Evolutionary conservation across 2,888 invertebrate genomes (phyloP).

Genomic region (Plusia festucae): DNA sequence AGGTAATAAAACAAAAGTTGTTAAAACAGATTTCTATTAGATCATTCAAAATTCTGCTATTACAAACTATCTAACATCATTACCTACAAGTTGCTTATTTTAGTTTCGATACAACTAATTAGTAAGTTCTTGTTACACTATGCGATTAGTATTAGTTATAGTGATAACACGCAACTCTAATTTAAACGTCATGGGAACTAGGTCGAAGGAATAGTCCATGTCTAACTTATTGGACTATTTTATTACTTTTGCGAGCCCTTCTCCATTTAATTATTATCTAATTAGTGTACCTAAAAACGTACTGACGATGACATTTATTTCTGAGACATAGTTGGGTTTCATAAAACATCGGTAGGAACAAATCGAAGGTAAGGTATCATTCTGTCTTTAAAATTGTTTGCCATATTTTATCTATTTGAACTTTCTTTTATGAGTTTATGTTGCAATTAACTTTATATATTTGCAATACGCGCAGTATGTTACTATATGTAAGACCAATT

Average conservation of each 20-base stretch:
- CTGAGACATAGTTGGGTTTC: conserved; percentile 61
- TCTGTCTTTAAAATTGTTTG: conserved; percentile 77
- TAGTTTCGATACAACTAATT: conserved; percentile 8
- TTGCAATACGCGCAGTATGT: conserved; percentile 55
- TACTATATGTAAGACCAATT: conserved; percentile 40
- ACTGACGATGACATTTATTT: conserved; percentile 70
- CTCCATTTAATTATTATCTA: conserved; percentile 61
- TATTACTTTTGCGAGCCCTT: conserved; percentile 61
- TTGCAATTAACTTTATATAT: conserved; percentile 58
- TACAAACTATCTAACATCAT: too few relatives aligned
- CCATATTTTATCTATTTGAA: conserved; percentile 85
- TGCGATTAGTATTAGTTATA: conserved; percentile 39
- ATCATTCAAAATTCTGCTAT: too few relatives aligned
- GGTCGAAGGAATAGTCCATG: conserved; percentile 81
- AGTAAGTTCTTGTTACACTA: conserved; percentile 33
- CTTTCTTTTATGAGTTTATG: conserved; percentile 72
- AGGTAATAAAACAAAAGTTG: too few relatives aligned
- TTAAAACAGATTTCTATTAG: too few relatives aligned
- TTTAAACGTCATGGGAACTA: conserved; percentile 81
- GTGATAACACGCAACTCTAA: conserved; percentile 53
- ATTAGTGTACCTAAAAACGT: conserved; percentile 59
- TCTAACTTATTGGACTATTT: conserved; percentile 71
- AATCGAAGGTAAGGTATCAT: conserved; percentile 77
- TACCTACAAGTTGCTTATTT: too few relatives aligned
- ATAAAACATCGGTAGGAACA: conserved; percentile 70